Conservation (phyloP, 2,797 vertebrate species). For the Sebastes matsubarae region DNA sequence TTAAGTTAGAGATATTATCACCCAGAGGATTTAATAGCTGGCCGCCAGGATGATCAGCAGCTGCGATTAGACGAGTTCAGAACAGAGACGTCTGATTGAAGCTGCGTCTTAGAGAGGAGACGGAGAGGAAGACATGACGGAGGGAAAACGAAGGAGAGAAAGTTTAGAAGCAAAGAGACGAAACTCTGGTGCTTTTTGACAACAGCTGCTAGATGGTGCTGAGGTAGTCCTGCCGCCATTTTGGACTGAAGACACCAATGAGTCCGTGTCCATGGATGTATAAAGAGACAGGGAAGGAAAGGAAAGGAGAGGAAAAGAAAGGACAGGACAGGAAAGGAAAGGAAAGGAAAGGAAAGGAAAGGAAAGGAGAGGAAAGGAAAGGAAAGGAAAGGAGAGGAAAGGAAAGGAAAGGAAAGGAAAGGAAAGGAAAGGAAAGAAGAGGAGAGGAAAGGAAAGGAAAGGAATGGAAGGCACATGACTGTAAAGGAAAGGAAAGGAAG, state of each 20-base stretch:
- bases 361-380: neutral
- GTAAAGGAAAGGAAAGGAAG: neutral
- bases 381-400: neutral
- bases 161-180: too few species aligned
- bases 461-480: neutral
- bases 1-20: conserved; percentile 42
- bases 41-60: conserved; percentile 20
- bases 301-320: neutral
- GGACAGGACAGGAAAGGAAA: fast-evolving
- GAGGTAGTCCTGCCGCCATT: too few species aligned
- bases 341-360: neutral
- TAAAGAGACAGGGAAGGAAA: too few species aligned
- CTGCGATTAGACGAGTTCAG: conserved; percentile 4
- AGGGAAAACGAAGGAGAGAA: neutral
- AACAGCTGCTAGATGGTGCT: too few species aligned
- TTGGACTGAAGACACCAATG: too few species aligned
- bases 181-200: neutral
- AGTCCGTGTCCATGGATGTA: too few species aligned
- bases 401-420: neutral
- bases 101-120: neutral
- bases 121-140: neutral
- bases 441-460: neutral
- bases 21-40: conserved; percentile 15
- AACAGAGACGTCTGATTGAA: neutral
- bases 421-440: neutral